phyloP scores from a whole-genome alignment of 1,140 invertebrate genomes.

The Nasonia vitripennis region DNA sequence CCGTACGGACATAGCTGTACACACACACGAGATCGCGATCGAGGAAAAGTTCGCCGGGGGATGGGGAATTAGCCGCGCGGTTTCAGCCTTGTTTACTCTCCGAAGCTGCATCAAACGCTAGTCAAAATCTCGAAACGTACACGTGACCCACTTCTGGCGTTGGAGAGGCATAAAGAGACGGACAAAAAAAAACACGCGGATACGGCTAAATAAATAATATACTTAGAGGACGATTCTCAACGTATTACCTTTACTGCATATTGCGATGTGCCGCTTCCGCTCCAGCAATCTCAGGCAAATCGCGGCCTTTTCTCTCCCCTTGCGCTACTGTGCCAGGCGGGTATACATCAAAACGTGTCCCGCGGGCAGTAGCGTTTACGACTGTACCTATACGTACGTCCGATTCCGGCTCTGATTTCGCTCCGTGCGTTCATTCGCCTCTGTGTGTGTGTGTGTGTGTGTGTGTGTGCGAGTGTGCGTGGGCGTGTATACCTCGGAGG shows the following conservation, averaged over 20 bases:
- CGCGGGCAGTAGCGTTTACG: conserved; percentile 23
- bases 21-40: not conserved
- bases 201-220: not conserved
- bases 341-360: conserved; percentile 23
- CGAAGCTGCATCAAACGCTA: no score
- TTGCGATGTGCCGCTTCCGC: not conserved
- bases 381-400: not conserved
- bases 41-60: no score
- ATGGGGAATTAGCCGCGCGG: not conserved
- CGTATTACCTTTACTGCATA: conserved; percentile 23
- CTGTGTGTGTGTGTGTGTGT: not conserved
- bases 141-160: no score
- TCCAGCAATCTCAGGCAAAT: not conserved
- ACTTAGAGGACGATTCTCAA: not conserved
- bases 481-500: no score
- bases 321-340: not conserved
- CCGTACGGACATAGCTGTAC: no score
- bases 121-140: no score
- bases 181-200: not conserved
- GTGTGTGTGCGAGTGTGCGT: not conserved
- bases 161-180: not conserved
- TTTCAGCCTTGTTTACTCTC: not conserved
- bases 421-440: not conserved
- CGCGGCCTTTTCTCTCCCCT: not conserved
- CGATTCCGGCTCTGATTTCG: conserved; percentile 8